Percentiles rank a stretch among this genome's conserved stretches.
Conservation (phyloP, 2,888 invertebrate genomes). For the Cyrtodaria siliqua region DNA sequence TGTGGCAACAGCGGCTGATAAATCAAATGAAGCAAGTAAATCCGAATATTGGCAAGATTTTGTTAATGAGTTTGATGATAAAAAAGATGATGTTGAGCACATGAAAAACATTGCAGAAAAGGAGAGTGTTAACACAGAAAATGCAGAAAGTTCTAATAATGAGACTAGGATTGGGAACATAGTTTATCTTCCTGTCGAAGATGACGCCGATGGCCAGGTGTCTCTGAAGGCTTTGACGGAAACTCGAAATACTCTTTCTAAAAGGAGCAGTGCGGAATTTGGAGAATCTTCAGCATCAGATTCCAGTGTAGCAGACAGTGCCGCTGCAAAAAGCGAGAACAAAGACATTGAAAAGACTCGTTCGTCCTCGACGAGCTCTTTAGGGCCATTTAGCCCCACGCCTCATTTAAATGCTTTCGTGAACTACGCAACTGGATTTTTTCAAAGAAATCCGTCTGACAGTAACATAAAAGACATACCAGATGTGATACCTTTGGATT, state of each 20-base stretch:
- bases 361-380: conserved; percentile 63
- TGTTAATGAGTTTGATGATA: no score
- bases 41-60: no score
- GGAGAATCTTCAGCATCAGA: conserved; percentile 54
- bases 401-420: conserved; percentile 89
- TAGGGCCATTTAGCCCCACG: conserved; percentile 74
- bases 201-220: conserved; percentile 60
- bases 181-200: conserved; percentile 72
- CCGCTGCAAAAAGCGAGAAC: conserved; percentile 26
- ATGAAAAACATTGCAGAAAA: background rate
- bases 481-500: conserved; percentile 58
- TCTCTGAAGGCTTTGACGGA: conserved; percentile 60
- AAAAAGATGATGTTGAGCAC: no score
- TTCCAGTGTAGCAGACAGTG: conserved; percentile 46
- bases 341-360: conserved; percentile 33
- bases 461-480: conserved; percentile 69
- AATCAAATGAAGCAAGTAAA: background rate
- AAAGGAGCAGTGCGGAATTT: conserved; percentile 64
- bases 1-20: conserved; percentile 1
- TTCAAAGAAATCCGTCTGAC: conserved; percentile 86
- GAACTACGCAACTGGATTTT: conserved; percentile 97
- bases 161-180: conserved; percentile 67
- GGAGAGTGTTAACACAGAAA: background rate
- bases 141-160: background rate
- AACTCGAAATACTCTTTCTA: conserved; percentile 58